Percentiles rank a stretch among this genome's conserved stretches.
phyloP scores from a whole-genome alignment of 2,113 vertebrate species.

The Athene cunicularia region DNA sequence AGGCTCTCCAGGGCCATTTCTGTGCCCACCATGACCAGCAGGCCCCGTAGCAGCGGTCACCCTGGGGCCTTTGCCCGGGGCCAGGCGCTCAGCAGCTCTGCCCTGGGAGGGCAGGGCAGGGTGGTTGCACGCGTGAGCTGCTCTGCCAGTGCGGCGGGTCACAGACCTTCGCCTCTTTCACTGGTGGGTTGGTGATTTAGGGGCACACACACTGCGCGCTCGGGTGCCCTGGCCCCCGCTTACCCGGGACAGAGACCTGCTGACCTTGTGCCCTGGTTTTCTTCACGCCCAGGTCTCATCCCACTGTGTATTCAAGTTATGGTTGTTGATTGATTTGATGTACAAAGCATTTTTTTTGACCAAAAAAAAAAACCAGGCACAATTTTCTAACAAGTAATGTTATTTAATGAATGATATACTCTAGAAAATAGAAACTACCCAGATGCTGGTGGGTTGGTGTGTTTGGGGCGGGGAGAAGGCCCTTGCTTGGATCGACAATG shows the following conservation, averaged over 20 bases:
- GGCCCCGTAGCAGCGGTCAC: accelerated
- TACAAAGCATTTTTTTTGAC: background rate
- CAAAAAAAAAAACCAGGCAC: background rate
- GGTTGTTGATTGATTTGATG: background rate
- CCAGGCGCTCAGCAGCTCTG: too few relatives aligned
- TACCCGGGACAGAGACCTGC: background rate
- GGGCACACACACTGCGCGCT: background rate
- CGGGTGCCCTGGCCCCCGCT: background rate
- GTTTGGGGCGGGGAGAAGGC: conserved; percentile 42
- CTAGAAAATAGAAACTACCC: conserved; percentile 73
- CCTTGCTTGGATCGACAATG: background rate
- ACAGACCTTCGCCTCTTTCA: background rate
- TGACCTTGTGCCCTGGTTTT: background rate
- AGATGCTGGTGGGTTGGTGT: conserved; percentile 59
- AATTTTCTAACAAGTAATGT: conserved; percentile 66
- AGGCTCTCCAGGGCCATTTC: background rate
- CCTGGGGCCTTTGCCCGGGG: background rate
- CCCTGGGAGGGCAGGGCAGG: background rate
- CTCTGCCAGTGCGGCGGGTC: background rate
- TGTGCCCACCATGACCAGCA: background rate
- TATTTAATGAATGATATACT: conserved; percentile 68
- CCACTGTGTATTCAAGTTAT: background rate
- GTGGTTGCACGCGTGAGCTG: background rate
- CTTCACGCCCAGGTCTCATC: background rate
- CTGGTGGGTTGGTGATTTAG: background rate